A percentile compares a stretch with the other conserved stretches of the same genome.
Evolutionary conservation across 1,140 invertebrate genomes (phyloP).

Genomic region (Orchestia grillus): DNA sequence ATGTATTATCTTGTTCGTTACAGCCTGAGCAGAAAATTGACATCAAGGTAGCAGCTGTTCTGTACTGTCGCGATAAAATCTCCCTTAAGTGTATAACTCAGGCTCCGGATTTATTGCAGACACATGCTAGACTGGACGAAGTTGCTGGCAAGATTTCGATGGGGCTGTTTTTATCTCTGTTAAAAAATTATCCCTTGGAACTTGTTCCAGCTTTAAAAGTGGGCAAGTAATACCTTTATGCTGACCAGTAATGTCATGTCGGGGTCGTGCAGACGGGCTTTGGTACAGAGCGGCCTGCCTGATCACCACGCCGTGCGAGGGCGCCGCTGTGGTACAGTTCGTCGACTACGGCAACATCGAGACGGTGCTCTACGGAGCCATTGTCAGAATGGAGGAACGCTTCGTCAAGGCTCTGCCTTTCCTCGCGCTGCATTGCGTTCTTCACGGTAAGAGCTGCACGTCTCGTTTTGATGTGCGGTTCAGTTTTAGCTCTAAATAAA

Average conservation of each 20-base stretch:
- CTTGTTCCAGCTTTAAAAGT: too few relatives aligned
- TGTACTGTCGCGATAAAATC: too few relatives aligned
- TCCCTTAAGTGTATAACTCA: too few relatives aligned
- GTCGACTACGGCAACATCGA: slow-evolving; percentile 32
- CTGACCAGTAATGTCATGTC: not conserved
- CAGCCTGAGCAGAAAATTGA: too few relatives aligned
- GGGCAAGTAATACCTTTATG: too few relatives aligned
- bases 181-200: too few relatives aligned
- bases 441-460: not conserved
- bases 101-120: too few relatives aligned
- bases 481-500: not conserved
- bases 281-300: slow-evolving; percentile 40
- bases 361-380: slow-evolving; percentile 33
- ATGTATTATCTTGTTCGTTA: too few relatives aligned
- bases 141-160: too few relatives aligned
- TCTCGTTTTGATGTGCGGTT: not conserved
- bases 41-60: too few relatives aligned
- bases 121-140: too few relatives aligned
- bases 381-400: not conserved
- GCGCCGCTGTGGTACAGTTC: slow-evolving; percentile 1
- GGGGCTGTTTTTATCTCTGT: too few relatives aligned
- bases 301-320: not conserved
- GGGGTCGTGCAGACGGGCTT: not conserved
- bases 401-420: slow-evolving; percentile 18
- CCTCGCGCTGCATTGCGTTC: slow-evolving; percentile 8